Percentiles rank a stretch among this genome's conserved stretches.
Evolutionary conservation across 2,797 vertebrate species (phyloP).

Genomic region (Acanthopagrus latus): DNA sequence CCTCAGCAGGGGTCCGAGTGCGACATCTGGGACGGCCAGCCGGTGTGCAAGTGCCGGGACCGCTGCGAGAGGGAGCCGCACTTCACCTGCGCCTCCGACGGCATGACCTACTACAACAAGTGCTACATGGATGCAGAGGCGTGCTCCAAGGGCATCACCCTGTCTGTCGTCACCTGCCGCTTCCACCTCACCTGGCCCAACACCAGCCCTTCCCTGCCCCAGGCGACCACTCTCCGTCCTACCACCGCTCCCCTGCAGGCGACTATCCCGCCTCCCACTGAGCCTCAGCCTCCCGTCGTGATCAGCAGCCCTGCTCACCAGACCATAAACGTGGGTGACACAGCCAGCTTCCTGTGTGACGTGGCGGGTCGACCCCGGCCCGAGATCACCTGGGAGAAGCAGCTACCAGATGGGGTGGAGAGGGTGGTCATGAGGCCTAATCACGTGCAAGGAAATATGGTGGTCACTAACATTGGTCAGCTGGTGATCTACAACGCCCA

Average conservation of each 20-base stretch:
- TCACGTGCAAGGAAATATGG: conserved; percentile 92
- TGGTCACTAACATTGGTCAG: conserved; percentile 96
- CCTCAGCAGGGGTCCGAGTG: conserved; percentile 97
- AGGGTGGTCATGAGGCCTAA: conserved; percentile 93
- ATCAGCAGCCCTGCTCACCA: conserved; percentile 88
- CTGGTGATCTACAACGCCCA: conserved; percentile 96
- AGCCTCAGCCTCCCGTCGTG: conserved; percentile 83
- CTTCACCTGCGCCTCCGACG: conserved; percentile 97
- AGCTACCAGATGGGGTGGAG: conserved; percentile 84
- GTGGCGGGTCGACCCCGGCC: conserved; percentile 90
- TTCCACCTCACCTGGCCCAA: conserved; percentile 93
- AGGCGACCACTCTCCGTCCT: conserved; percentile 89
- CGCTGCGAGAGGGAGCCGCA: conserved; percentile 96
- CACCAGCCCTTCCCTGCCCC: conserved; percentile 88
- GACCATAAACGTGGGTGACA: conserved; percentile 90
- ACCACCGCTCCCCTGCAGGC: conserved; percentile 88
- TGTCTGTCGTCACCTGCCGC: conserved; percentile 92
- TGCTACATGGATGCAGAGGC: conserved; percentile 99
- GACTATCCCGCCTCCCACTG: conserved; percentile 79
- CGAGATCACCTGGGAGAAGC: conserved; percentile 95
- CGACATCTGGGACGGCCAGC: conserved; percentile 97
- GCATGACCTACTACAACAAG: conserved; percentile 98
- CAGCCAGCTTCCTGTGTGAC: conserved; percentile 95
- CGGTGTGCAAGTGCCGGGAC: conserved; percentile 95
- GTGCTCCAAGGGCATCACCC: conserved; percentile 92